Evolutionary conservation across 2,113 vertebrate genomes (phyloP).

Genomic region (Nerophis ophidion): DNA sequence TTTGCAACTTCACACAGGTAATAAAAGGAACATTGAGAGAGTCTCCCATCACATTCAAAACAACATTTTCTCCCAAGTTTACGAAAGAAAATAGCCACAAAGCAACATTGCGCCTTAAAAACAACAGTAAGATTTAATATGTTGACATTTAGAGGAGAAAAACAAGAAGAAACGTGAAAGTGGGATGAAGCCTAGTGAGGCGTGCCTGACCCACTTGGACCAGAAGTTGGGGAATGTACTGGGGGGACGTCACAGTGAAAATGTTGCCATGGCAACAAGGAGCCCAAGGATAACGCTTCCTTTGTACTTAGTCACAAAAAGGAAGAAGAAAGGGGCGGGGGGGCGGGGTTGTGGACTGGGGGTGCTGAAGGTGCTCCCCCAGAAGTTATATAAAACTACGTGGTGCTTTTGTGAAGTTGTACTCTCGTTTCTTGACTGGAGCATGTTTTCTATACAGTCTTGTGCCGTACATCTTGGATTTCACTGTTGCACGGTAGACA

Average conservation of each 20-base stretch:
- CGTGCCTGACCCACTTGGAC: conserved; percentile 57
- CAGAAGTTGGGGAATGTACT: conserved; percentile 58
- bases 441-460: no score
- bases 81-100: neutral
- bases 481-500: no score
- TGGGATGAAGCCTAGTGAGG: conserved; percentile 17
- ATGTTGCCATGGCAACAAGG: conserved; percentile 47
- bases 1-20: neutral
- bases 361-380: neutral
- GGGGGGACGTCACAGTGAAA: conserved; percentile 26
- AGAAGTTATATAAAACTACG: no score
- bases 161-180: neutral
- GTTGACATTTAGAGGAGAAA: neutral
- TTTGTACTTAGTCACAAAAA: conserved; percentile 63
- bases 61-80: no score
- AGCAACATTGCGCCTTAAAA: neutral
- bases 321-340: conserved; percentile 39
- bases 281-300: conserved; percentile 62
- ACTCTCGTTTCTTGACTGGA: no score
- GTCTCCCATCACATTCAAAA: neutral
- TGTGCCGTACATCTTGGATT: no score
- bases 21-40: neutral
- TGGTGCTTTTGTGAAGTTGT: no score
- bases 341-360: neutral
- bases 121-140: neutral